Base-by-base conservation (phyloP, 2,888 invertebrate species). In the Belgica antarctica region DNA sequence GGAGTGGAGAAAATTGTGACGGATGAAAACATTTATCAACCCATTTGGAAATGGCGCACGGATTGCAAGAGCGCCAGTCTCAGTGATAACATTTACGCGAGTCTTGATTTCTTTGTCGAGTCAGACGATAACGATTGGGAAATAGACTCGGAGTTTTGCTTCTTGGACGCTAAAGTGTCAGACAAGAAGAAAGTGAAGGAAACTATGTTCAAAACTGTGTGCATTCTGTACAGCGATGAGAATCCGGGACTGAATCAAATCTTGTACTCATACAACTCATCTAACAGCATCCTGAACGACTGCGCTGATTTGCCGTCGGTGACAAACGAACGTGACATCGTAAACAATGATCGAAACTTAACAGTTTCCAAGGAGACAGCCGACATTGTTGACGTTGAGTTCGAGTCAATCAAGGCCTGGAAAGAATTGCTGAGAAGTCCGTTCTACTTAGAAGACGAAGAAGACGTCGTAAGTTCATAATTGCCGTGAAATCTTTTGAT, bases 1-100 rank as follows among this genome's bases (percentile, higher is more conserved):
- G 12, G 12, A 52, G 12, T 34, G n/a, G n/a, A n/a, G n/a, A n/a
- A 41, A 15, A 41, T 52, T 52, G 62, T 28, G 10, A 73, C 74
- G 4, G 77, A 78, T 62, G 80, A 80, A 31, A 76, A 77, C 7
- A 80, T 80, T 70, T 80, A 80, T 72, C 80, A 80, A 47, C 77
- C 78, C 46, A 80, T 80, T 71, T 80, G 80, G 80, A 78, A 79
- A 72, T 80, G 78, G 71, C 76, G 77, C 71, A 52, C 52, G 8
- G 52, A 52, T 52, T 52, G 52, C 22, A 52, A 52, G 17, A 4
- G 2, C 5, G 80, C 80, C 0, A 73, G 77, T 66, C 31, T 27
- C 25, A 31, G 68, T 52, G 47, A 68, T 47, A 61, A 61, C 17
- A 70, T 70, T 36, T 70, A 70, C 27, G 61, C 61, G 17, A 19